phyloP scores from a whole-genome alignment of 2,888 invertebrate genomes.

The Cacoxenus indagator region DNA sequence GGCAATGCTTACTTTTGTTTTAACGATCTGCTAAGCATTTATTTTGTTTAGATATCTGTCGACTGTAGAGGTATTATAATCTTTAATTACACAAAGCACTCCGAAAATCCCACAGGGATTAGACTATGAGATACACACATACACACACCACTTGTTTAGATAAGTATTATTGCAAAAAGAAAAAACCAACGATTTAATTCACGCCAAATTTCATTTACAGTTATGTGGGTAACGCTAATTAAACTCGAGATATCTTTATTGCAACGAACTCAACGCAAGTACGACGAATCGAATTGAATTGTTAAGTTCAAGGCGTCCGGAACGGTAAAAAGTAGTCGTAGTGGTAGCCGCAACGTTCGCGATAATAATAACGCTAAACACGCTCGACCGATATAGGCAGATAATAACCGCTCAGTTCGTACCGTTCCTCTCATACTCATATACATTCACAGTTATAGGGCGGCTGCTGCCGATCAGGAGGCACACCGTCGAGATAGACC shows the following conservation, averaged over 20 bases:
- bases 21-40: background rate
- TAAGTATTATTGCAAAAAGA: background rate
- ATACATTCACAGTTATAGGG: too few species aligned
- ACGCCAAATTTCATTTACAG: background rate
- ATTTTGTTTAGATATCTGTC: background rate
- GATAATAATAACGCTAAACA: slow-evolving; percentile 1
- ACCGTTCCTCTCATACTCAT: too few species aligned
- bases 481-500: too few species aligned
- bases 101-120: background rate
- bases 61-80: background rate
- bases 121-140: background rate
- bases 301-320: slow-evolving; percentile 10
- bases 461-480: background rate
- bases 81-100: too few species aligned
- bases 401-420: background rate
- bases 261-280: background rate
- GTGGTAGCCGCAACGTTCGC: background rate
- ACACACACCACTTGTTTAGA: background rate
- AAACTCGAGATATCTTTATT: background rate
- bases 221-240: background rate
- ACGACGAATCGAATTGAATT: too few species aligned
- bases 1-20: background rate
- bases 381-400: background rate
- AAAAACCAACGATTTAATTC: background rate
- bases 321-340: background rate